These are phyloP conservation scores for Intellagama lesueurii DNA, from an alignment of 2,797 vertebrate genomes.

Conservation along the genomic window DNA sequence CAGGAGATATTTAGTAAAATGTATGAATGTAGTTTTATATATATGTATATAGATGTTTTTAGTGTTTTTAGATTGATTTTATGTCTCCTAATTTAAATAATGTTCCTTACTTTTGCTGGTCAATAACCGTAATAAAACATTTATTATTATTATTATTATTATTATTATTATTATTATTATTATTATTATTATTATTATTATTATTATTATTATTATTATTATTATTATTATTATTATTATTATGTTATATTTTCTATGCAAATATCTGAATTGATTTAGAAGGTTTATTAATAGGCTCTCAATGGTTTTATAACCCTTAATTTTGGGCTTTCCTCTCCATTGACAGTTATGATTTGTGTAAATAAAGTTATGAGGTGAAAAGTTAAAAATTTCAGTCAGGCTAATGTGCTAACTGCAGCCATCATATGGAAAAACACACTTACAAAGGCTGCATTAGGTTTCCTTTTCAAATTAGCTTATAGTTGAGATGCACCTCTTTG, in stretches of 20 bases:
- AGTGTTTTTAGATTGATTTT: too few relatives aligned
- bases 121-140: too few relatives aligned
- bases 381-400: not conserved
- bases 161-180: too few relatives aligned
- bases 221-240: too few relatives aligned
- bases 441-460: not conserved
- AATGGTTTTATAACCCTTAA: not conserved
- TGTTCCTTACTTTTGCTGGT: too few relatives aligned
- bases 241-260: not conserved
- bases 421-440: not conserved
- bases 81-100: too few relatives aligned
- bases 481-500: not conserved
- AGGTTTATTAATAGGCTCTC: not conserved
- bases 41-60: too few relatives aligned
- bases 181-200: too few relatives aligned
- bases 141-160: too few relatives aligned
- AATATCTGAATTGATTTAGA: not conserved
- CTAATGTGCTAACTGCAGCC: not conserved
- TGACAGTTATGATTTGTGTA: not conserved
- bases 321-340: not conserved
- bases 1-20: too few relatives aligned
- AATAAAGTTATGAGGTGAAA: not conserved
- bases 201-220: too few relatives aligned
- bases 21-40: too few relatives aligned
- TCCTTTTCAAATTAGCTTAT: not conserved